A percentile compares a stretch with the other conserved stretches of the same genome.
Evolutionary conservation across 1,140 invertebrate species (phyloP).

Genomic region (Watersipora subatra): DNA sequence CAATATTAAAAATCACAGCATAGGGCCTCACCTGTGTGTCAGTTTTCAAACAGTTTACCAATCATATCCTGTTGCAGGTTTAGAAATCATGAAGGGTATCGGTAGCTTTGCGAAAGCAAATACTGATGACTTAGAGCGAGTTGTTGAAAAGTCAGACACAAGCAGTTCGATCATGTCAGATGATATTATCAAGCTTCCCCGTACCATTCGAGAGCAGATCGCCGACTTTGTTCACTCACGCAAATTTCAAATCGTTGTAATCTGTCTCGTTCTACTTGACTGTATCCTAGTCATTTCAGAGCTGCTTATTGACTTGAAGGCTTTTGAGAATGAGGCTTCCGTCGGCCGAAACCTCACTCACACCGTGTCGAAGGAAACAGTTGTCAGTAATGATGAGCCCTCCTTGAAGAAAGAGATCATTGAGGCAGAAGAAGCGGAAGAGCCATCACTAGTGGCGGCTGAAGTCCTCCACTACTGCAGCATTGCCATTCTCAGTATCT

Average conservation of each 20-base stretch:
- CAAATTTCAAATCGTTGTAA: slow-evolving; percentile 34
- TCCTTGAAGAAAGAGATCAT: neutral
- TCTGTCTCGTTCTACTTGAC: slow-evolving; percentile 32
- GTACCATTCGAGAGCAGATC: slow-evolving; percentile 21
- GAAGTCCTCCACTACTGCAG: slow-evolving; percentile 32
- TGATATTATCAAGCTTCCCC: slow-evolving; percentile 20
- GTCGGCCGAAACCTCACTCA: neutral
- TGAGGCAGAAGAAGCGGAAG: neutral
- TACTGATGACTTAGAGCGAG: slow-evolving; percentile 31
- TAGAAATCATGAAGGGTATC: slow-evolving; percentile 32
- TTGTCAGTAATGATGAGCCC: neutral
- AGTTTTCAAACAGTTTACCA: too few species aligned
- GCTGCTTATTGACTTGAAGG: slow-evolving; percentile 31
- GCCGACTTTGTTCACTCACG: slow-evolving; percentile 24
- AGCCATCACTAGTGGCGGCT: slow-evolving; percentile 12
- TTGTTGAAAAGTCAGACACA: slow-evolving; percentile 36
- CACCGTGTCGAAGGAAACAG: neutral
- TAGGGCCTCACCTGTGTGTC: too few species aligned
- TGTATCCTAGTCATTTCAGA: slow-evolving; percentile 32
- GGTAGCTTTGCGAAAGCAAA: slow-evolving; percentile 22
- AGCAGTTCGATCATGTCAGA: slow-evolving; percentile 28
- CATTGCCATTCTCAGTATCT: slow-evolving; percentile 29
- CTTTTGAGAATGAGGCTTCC: slow-evolving; percentile 14
- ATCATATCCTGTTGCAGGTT: too few species aligned
- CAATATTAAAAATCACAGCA: too few species aligned